phyloP scores from a whole-genome alignment of 2,888 invertebrate species.

The Ophioninae sp. region DNA sequence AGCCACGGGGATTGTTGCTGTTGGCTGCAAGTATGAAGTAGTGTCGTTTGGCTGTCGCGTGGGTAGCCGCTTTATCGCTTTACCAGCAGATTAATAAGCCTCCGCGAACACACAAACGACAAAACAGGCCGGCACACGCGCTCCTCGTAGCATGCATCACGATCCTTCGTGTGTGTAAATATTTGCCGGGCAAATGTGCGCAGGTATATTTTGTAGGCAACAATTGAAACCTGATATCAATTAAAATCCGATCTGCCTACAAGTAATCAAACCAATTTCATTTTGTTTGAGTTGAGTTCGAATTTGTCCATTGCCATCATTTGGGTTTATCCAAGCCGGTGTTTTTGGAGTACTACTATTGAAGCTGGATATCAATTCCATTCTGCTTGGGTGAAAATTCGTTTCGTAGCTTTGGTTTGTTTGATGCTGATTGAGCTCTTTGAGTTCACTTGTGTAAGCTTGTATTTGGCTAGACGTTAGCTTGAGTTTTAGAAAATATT shows the following conservation, averaged over 20 bases:
- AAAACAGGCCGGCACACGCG: conserved; percentile 56
- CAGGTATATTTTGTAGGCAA: not conserved
- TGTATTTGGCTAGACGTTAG: no score
- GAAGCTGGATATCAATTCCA: no score
- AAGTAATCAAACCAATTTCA: not conserved
- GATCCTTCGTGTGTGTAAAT: conserved; percentile 63
- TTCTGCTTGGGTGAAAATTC: no score
- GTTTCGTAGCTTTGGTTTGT: no score
- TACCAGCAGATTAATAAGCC: conserved; percentile 78
- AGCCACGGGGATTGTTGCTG: conserved; percentile 15
- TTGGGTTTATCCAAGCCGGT: not conserved
- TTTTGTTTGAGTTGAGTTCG: not conserved
- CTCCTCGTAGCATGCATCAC: conserved; percentile 63
- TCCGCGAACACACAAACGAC: conserved; percentile 58
- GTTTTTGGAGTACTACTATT: not conserved
- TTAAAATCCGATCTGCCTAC: not conserved
- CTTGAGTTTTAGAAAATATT: no score
- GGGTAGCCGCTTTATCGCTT: conserved; percentile 77
- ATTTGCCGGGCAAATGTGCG: conserved; percentile 55
- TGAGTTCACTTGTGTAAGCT: no score
- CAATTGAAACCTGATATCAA: not conserved
- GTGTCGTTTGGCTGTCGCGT: conserved; percentile 73
- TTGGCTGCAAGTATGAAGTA: conserved; percentile 71
- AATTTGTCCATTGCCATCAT: not conserved
- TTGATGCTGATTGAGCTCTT: no score